phyloP scores from a whole-genome alignment of 2,888 invertebrate genomes.

The Nomada flava region DNA sequence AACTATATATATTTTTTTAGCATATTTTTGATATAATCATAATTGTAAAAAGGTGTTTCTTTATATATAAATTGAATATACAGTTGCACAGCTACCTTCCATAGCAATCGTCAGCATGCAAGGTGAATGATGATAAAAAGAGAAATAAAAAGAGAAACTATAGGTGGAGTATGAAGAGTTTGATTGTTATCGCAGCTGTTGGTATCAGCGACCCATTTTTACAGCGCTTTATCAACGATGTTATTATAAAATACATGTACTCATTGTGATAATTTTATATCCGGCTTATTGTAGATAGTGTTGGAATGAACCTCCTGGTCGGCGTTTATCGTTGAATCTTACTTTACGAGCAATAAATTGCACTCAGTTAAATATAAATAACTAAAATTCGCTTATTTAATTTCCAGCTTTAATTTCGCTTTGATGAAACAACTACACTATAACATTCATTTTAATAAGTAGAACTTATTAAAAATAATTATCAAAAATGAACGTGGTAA shows the following conservation, averaged over 20 bases:
- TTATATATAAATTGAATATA: too few species aligned
- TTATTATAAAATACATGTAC: background rate
- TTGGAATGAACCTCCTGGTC: background rate
- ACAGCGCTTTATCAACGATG: background rate
- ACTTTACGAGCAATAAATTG: background rate
- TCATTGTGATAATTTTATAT: background rate
- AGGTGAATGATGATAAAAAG: background rate
- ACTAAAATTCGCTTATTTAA: too few species aligned
- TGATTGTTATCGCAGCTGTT: background rate
- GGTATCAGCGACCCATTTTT: conserved; percentile 2
- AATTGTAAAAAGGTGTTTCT: too few species aligned
- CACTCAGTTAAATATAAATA: background rate
- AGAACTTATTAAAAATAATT: too few species aligned
- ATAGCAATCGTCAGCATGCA: background rate
- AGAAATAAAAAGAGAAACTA: background rate
- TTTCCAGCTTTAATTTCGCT: too few species aligned
- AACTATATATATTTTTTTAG: too few species aligned
- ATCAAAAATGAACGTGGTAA: too few species aligned
- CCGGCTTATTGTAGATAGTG: conserved; percentile 4
- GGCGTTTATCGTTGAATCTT: background rate
- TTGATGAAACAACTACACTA: too few species aligned
- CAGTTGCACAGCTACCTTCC: too few species aligned
- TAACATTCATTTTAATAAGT: too few species aligned
- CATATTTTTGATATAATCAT: too few species aligned
- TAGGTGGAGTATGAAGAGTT: background rate